Conservation (phyloP, 35 echinoderm and acorn worm genomes). For the Ptychodera flava region DNA sequence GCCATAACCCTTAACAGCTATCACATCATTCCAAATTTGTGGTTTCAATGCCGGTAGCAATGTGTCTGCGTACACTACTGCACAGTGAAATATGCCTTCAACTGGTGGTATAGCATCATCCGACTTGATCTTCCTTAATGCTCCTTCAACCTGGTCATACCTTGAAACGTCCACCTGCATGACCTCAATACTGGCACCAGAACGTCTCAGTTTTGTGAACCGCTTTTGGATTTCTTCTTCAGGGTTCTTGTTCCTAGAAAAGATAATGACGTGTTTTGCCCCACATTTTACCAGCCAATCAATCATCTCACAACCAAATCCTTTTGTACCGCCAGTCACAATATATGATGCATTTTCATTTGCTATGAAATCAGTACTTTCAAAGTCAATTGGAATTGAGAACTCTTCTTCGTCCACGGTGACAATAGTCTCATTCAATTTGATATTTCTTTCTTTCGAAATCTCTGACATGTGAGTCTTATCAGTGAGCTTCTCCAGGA, state of each 20-base stretch:
- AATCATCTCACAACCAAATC: constrained; percentile 61
- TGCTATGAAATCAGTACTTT: constrained; percentile 14
- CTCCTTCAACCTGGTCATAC: constrained; percentile 81
- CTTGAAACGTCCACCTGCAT: constrained; percentile 77
- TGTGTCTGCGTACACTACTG: constrained; percentile 64
- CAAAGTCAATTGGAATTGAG: constrained; percentile 76
- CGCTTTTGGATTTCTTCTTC: constrained; percentile 69
- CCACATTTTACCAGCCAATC: constrained; percentile 90
- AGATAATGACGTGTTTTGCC: constrained; percentile 69
- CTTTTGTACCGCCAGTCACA: constrained; percentile 63
- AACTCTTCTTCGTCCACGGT: constrained; percentile 75
- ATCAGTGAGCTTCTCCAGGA: background rate
- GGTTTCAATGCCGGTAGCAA: constrained; percentile 55
- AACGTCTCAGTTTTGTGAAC: constrained; percentile 81
- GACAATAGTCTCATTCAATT: constrained; percentile 52
- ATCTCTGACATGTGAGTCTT: background rate
- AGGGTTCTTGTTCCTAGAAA: constrained; percentile 71
- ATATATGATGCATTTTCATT: constrained; percentile 37
- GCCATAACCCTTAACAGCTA: constrained; percentile 83
- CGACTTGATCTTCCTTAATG: constrained; percentile 50
- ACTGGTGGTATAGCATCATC: constrained; percentile 77
- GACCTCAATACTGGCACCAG: constrained; percentile 78
- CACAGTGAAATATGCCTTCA: constrained; percentile 96
- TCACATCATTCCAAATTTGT: constrained; percentile 81
- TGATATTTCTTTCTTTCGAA: background rate